A percentile compares a stretch with the other conserved stretches of the same genome.
Evolutionary conservation across 2,113 vertebrate species (phyloP).

Genomic region (Oncorhynchus nerka): DNA sequence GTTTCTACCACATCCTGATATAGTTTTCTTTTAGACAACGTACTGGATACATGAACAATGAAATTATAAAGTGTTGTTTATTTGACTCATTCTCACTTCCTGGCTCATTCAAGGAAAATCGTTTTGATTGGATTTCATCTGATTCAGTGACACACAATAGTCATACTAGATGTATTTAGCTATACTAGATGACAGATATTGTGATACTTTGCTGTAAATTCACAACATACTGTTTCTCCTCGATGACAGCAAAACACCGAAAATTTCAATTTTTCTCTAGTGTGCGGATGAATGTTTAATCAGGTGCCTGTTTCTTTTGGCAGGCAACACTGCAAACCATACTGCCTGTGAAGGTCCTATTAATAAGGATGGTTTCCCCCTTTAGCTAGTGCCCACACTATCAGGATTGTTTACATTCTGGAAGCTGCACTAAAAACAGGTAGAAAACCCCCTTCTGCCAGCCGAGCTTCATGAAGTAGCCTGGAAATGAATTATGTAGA

Average conservation of each 20-base stretch:
- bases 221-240: not conserved
- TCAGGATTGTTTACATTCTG: slow-evolving; percentile 9
- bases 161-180: not conserved
- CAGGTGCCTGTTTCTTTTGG: slow-evolving; percentile 26
- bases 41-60: not conserved
- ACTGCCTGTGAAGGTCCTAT: slow-evolving; percentile 20
- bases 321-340: slow-evolving; percentile 39
- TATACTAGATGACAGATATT: not conserved
- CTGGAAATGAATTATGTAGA: slow-evolving; percentile 56
- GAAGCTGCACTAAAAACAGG: slow-evolving; percentile 4
- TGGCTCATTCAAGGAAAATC: no score
- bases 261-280: not conserved
- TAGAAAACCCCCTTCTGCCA: slow-evolving; percentile 10
- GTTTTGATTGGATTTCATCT: not conserved
- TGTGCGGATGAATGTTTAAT: slow-evolving; percentile 15
- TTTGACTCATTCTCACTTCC: no score
- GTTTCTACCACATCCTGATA: slow-evolving; percentile 46
- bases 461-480: slow-evolving; percentile 49
- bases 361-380: slow-evolving; percentile 5
- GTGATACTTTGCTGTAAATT: slow-evolving; percentile 3
- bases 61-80: no score
- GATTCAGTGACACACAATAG: not conserved
- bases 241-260: not conserved
- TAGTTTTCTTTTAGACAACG: not conserved
- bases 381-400: not conserved